These are phyloP conservation scores for Pseudochirops cupreus DNA, from an alignment of 2,797 vertebrate genomes.

Conservation along the genomic window DNA sequence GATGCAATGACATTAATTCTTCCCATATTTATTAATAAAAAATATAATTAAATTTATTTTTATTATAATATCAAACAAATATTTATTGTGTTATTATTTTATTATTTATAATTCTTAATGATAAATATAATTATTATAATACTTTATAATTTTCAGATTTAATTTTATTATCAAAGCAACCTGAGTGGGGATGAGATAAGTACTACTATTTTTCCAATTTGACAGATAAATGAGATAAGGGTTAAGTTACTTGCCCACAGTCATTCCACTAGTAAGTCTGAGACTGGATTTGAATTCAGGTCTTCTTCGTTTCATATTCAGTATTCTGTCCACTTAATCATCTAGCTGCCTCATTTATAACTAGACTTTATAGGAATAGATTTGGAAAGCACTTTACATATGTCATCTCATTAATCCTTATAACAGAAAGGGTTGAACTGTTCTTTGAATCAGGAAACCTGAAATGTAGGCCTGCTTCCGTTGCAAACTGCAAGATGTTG, in stretches of 20 bases:
- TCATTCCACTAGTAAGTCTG: background rate
- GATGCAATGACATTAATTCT: background rate
- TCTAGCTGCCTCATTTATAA: background rate
- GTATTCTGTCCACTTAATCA: background rate
- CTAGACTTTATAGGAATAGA: no score
- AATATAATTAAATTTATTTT: no score
- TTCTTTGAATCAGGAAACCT: no score
- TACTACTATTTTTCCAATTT: background rate
- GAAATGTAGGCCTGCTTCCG: no score
- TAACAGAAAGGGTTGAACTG: no score
- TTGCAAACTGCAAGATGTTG: no score
- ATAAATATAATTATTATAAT: no score
- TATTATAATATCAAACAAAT: no score
- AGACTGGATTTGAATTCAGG: background rate
- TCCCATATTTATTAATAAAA: background rate
- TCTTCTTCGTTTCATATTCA: background rate
- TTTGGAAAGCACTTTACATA: no score
- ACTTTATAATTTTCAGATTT: background rate
- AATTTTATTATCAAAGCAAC: background rate
- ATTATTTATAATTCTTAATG: no score
- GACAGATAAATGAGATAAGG: background rate
- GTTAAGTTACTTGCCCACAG: background rate
- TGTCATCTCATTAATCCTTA: no score
- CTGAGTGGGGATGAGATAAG: background rate
- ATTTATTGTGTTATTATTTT: no score